Evolutionary conservation across 2,888 invertebrate genomes (phyloP).

Genomic region (Conomelus anceps): DNA sequence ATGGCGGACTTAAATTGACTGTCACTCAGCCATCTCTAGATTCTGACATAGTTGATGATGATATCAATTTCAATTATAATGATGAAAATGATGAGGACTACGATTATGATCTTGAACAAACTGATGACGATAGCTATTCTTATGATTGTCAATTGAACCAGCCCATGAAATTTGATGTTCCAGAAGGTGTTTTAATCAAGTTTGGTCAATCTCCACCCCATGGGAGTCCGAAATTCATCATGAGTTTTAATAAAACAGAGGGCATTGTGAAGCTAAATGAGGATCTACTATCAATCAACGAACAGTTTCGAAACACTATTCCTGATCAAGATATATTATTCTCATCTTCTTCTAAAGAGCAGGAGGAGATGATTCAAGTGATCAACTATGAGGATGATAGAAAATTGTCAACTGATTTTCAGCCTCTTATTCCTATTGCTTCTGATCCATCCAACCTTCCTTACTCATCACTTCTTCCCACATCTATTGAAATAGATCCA

Average conservation of each 20-base stretch:
- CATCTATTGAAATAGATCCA: not conserved
- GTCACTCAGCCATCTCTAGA: constrained; percentile 25
- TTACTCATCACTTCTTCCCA: not conserved
- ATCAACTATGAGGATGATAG: not conserved
- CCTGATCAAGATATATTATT: not conserved
- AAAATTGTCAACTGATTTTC: not conserved
- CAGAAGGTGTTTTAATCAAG: not conserved
- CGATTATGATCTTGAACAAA: not conserved
- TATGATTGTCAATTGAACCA: not conserved
- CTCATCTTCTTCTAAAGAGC: not conserved
- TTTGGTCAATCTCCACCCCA: not conserved
- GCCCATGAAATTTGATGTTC: not conserved
- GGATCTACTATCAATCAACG: not conserved
- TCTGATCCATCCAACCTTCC: not conserved
- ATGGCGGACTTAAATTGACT: constrained; percentile 8
- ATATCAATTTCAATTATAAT: not conserved
- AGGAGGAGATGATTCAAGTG: not conserved
- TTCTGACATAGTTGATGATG: constrained; percentile 4
- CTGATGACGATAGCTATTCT: not conserved
- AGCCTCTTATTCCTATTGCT: not conserved
- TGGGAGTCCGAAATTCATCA: not conserved
- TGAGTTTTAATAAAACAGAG: not conserved
- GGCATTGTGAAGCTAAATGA: not conserved
- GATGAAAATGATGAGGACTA: not conserved
- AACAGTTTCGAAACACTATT: not conserved